Evolutionary conservation across 2,888 invertebrate genomes (phyloP), one percentile per base, ranked within the genome.

Genomic region (Leucophenga montana): DNA sequence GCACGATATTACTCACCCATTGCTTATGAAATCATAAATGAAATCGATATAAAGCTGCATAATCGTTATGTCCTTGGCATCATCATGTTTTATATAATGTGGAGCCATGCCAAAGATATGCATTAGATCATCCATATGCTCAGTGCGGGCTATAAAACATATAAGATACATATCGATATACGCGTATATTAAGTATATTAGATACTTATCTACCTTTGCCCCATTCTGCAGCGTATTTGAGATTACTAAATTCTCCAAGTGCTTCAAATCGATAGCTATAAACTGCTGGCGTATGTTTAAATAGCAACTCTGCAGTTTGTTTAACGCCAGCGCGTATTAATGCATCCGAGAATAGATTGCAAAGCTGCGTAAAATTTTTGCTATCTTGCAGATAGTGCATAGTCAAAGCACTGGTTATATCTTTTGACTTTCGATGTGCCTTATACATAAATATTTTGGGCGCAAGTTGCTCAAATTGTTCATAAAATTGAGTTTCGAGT

Each of bases 391-490:
- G 71, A 14, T 82, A 83, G 61, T 76, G 71, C 0, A 39, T 20
- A 1, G 44, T 53, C 13, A 75, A 64, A 3, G 72, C 50, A 53
- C 46, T 59, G 6, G 57, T 77, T 44, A 75, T 73, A 3, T 65
- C 20, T 3, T 67, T 57, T 9, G 44, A 53, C 2, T 66, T 50
- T 0, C 69, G 44, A 39, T 70, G 65, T 0, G 53, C 53, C 0
- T 91, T 90, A 73, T 91, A 91, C 65, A 89, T 76, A 73, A 91
- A 91, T 48, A 88, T 85, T 31, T 91, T 90, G 0, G 92, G 91
- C 0, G 90, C 90, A n/a, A 90, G 70, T 66, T 77, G 84, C 3
- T 90, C 86, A 84, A 90, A 92, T 14, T 91, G 81, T 8, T 84
- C 78, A 69, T 90, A 89, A 54, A 91, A 79, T 48, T 90, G 83